A percentile compares a stretch with the other conserved stretches of the same genome.
Conservation (phyloP, 2,797 vertebrate genomes). For the Pseudochirops cupreus region DNA sequence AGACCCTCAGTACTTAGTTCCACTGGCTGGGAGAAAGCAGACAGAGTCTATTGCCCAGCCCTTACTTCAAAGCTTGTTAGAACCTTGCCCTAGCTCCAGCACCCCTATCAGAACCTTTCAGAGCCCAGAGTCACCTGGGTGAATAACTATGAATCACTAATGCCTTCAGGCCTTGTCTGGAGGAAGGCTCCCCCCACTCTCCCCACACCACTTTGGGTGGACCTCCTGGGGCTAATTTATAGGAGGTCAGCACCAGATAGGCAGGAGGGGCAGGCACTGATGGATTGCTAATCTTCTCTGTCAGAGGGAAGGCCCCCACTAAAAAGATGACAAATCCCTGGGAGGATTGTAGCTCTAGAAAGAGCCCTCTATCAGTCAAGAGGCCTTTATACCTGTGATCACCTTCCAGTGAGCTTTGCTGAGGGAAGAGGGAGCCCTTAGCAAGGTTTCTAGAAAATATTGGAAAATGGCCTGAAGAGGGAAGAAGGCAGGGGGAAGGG, state of each 20-base stretch:
- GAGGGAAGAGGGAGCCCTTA: neutral
- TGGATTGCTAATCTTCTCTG: neutral
- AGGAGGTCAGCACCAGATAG: neutral
- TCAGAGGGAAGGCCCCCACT: neutral
- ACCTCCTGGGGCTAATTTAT: neutral
- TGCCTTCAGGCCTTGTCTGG: neutral
- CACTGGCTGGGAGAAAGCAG: neutral
- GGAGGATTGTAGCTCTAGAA: neutral
- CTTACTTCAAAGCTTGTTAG: neutral
- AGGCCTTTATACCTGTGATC: slow-evolving; percentile 24
- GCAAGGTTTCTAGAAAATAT: neutral
- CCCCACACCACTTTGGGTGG: neutral
- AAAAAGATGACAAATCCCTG: neutral
- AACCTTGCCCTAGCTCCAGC: neutral
- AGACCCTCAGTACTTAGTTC: neutral
- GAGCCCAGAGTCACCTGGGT: neutral
- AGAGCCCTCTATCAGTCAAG: neutral
- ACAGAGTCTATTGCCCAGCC: neutral
- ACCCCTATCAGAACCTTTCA: neutral
- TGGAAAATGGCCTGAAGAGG: neutral
- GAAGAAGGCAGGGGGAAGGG: neutral
- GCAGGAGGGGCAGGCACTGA: neutral
- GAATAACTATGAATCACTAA: neutral
- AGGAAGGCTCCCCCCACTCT: neutral
- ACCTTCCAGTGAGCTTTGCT: neutral